Evolutionary conservation across 2,113 vertebrate genomes (phyloP).

Genomic region (Ptyas mucosa): DNA sequence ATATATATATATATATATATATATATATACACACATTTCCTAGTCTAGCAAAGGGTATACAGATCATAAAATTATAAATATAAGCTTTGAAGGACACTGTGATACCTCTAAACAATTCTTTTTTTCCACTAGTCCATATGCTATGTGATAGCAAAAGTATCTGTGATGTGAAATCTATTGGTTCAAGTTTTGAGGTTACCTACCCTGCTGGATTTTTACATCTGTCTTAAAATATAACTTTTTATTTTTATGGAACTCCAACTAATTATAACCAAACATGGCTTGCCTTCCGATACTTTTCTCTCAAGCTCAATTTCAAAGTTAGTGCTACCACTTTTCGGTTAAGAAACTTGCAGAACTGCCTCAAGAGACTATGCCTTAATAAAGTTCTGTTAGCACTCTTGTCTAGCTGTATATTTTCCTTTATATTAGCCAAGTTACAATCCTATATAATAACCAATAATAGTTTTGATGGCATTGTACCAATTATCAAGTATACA

Average conservation of each 20-base stretch:
- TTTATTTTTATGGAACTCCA: not conserved
- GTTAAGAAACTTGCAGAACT: not conserved
- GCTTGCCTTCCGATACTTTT: not conserved
- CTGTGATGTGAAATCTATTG: not conserved
- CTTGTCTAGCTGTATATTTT: not conserved
- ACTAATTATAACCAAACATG: not conserved
- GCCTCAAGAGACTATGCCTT: not conserved
- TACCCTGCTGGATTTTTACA: not conserved
- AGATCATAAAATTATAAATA: not conserved
- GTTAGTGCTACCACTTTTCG: not conserved
- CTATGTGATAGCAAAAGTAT: not conserved
- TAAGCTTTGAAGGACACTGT: not conserved
- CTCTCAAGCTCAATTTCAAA: not conserved
- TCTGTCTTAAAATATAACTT: not conserved
- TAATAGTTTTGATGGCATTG: not conserved
- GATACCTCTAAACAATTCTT: not conserved
- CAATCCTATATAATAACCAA: not conserved
- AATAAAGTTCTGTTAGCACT: not conserved
- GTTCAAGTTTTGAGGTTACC: not conserved
- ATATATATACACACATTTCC: not conserved
- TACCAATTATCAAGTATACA: not conserved
- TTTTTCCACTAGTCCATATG: not conserved
- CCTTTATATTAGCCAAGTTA: not conserved
- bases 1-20: no score
- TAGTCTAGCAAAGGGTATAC: not conserved